A percentile compares a stretch with the other conserved stretches of the same genome.
Conservation (phyloP, 2,888 invertebrate species). For the Notocelia uddmanniana region DNA sequence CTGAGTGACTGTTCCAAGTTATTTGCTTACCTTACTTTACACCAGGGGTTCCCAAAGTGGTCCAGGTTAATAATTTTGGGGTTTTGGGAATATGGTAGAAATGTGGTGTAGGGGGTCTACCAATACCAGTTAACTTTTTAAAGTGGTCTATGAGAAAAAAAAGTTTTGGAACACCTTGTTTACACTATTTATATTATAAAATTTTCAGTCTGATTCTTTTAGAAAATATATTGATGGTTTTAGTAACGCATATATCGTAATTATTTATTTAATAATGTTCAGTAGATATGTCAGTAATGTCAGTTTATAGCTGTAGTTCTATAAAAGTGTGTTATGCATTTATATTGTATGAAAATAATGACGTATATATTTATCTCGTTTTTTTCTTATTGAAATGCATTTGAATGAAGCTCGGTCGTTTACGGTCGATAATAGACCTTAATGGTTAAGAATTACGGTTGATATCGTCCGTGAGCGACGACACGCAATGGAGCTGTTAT, state of each 20-base stretch:
- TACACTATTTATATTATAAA: too few relatives aligned
- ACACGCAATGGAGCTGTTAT: constrained; percentile 53
- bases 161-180: too few relatives aligned
- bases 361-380: constrained; percentile 55
- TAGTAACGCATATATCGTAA: constrained; percentile 22
- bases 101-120: too few relatives aligned
- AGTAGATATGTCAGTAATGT: constrained; percentile 70
- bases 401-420: constrained; percentile 57
- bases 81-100: too few relatives aligned
- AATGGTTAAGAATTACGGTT: constrained; percentile 49
- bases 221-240: background rate
- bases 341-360: constrained; percentile 67
- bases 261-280: constrained; percentile 44
- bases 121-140: too few relatives aligned
- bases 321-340: constrained; percentile 73
- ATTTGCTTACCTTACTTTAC: background rate
- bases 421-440: constrained; percentile 56
- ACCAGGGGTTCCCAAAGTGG: too few relatives aligned
- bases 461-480: constrained; percentile 56
- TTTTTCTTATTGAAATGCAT: constrained; percentile 64
- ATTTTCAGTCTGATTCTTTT: background rate
- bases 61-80: too few relatives aligned
- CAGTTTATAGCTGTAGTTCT: constrained; percentile 72
- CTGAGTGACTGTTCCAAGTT: background rate
- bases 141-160: too few relatives aligned